Evolutionary conservation across 2,113 vertebrate genomes (phyloP).

Genomic region (Arizona elegans): DNA sequence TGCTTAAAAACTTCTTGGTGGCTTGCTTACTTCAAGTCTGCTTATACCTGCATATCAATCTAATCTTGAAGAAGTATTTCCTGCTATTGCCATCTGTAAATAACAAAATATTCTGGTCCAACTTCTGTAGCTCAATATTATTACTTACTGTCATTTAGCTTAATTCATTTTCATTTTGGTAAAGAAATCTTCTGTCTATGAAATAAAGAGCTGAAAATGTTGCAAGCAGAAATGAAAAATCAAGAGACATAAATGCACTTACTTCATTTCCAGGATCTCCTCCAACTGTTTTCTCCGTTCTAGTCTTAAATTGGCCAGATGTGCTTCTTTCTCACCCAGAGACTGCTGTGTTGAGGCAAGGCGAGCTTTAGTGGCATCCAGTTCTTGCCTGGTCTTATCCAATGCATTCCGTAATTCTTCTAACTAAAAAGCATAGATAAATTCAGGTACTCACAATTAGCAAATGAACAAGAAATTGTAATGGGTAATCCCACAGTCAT

Average conservation of each 20-base stretch:
- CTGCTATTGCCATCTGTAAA: background rate
- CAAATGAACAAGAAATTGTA: background rate
- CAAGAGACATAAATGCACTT: constrained; percentile 62
- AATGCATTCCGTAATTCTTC: constrained; percentile 90
- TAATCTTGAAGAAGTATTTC: background rate
- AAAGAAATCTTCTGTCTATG: background rate
- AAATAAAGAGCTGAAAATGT: background rate
- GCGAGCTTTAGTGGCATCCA: constrained; percentile 88
- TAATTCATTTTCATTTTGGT: background rate
- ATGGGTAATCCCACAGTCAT: background rate
- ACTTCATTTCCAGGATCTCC: constrained; percentile 98
- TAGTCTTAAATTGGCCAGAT: constrained; percentile 83
- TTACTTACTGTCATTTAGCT: background rate
- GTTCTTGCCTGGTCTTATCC: constrained; percentile 91
- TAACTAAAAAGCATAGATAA: constrained; percentile 72
- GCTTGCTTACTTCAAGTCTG: background rate
- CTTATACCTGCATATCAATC: background rate
- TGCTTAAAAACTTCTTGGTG: background rate
- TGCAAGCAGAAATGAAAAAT: background rate
- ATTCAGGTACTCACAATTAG: constrained; percentile 14
- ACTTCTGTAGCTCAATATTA: background rate
- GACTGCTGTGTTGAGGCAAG: constrained; percentile 91
- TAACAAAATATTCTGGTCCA: background rate
- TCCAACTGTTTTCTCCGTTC: constrained; percentile 91
- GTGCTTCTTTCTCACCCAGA: constrained; percentile 87